These are phyloP conservation scores for Pterocles burchelli DNA, from an alignment of 2,113 vertebrate species.

Conservation along the genomic window DNA sequence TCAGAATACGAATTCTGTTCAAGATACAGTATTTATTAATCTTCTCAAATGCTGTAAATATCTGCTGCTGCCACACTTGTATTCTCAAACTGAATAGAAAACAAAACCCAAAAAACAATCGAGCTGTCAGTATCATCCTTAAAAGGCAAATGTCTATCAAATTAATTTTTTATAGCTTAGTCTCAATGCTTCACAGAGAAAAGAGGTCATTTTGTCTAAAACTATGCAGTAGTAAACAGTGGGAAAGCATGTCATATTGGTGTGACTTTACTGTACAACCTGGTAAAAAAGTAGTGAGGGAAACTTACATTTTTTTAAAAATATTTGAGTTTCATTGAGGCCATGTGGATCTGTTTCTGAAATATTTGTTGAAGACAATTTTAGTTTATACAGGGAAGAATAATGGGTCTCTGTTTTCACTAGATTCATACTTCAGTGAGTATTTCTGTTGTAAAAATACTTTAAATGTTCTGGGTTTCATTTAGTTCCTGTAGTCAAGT, in stretches of 20 bases:
- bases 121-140: neutral
- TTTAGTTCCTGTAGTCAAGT: neutral
- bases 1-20: neutral
- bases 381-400: neutral
- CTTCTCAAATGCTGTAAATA: neutral
- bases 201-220: neutral
- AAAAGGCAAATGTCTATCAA: neutral
- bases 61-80: neutral
- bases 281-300: neutral
- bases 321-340: neutral
- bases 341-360: neutral
- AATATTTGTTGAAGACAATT: neutral
- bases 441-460: neutral
- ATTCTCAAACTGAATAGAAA: neutral
- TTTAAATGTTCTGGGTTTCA: neutral
- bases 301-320: neutral
- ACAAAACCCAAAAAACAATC: neutral
- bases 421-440: neutral
- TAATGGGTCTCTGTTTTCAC: neutral
- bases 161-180: neutral
- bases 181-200: neutral
- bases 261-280: neutral
- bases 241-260: neutral
- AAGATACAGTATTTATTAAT: neutral
- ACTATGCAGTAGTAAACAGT: neutral